Percentiles rank a stretch among this genome's conserved stretches.
phyloP scores from a whole-genome alignment of 2,888 invertebrate genomes.

The Morpho deidamia region DNA sequence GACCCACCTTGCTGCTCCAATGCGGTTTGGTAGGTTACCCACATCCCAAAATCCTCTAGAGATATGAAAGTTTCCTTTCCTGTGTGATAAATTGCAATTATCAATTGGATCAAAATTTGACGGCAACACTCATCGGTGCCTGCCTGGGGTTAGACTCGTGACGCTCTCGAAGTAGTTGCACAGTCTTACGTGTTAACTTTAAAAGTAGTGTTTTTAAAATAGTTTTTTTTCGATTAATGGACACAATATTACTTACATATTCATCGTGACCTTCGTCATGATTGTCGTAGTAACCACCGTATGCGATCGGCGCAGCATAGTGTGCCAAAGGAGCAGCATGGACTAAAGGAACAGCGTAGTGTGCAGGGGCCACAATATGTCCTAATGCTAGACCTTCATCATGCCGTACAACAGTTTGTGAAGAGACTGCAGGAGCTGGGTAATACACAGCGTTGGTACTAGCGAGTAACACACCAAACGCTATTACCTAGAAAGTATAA shows the following conservation, averaged over 20 bases:
- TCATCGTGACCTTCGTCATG: slow-evolving; percentile 52
- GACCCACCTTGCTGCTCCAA: too few relatives aligned
- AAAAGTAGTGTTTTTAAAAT: too few relatives aligned
- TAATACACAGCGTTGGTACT: slow-evolving; percentile 75
- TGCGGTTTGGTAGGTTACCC: too few relatives aligned
- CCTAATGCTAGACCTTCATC: slow-evolving; percentile 44
- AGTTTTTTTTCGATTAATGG: background rate
- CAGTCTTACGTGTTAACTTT: too few relatives aligned
- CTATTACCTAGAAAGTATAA: slow-evolving; percentile 16
- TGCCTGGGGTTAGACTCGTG: too few relatives aligned
- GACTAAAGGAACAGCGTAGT: slow-evolving; percentile 16
- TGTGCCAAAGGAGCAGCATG: slow-evolving; percentile 21
- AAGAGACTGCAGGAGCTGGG: slow-evolving; percentile 63
- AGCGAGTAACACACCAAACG: slow-evolving; percentile 61
- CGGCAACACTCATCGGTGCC: too few relatives aligned
- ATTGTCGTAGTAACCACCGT: slow-evolving; percentile 21
- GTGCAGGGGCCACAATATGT: slow-evolving; percentile 37
- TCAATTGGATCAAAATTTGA: too few relatives aligned
- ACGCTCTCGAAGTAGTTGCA: too few relatives aligned
- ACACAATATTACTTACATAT: slow-evolving; percentile 25
- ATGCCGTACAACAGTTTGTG: slow-evolving; percentile 67
- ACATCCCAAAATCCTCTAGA: too few relatives aligned
- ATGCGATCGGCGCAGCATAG: slow-evolving; percentile 28
- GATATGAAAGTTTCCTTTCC: too few relatives aligned
- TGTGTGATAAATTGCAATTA: too few relatives aligned